Evolutionary conservation across 1,140 invertebrate genomes (phyloP).

Genomic region (Drosophila sechellia): DNA sequence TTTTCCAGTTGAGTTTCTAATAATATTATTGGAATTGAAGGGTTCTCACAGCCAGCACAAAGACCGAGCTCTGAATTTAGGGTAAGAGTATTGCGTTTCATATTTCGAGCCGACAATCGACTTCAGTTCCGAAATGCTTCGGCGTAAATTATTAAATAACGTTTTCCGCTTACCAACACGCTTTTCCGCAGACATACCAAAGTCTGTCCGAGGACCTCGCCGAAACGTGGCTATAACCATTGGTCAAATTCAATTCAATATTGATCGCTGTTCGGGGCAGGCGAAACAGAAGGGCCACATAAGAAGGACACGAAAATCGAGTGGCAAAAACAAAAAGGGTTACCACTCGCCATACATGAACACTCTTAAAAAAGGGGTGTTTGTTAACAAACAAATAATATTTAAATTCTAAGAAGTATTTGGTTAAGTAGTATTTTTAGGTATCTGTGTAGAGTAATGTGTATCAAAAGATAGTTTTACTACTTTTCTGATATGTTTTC

Average conservation of each 20-base stretch:
- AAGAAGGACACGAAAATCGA: conserved; percentile 58
- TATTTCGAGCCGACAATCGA: conserved; percentile 22
- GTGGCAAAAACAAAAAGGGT: conserved; percentile 49
- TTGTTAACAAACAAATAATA: too few species aligned
- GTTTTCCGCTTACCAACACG: conserved; percentile 55
- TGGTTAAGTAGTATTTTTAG: too few species aligned
- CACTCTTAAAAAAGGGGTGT: neutral
- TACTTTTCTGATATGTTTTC: neutral
- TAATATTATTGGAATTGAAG: conserved; percentile 60
- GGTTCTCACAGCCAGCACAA: neutral
- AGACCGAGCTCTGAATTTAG: neutral
- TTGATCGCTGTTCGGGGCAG: conserved; percentile 57
- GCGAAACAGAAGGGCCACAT: conserved; percentile 9
- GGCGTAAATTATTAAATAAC: conserved; percentile 69
- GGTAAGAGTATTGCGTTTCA: conserved; percentile 21
- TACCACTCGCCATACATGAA: conserved; percentile 28
- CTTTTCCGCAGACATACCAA: conserved; percentile 11
- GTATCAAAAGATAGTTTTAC: too few species aligned
- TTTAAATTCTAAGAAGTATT: too few species aligned
- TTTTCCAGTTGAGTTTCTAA: conserved; percentile 70
- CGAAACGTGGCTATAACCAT: conserved; percentile 37
- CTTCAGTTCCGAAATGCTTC: conserved; percentile 17
- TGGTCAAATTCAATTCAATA: conserved; percentile 75
- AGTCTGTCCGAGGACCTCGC: conserved; percentile 8
- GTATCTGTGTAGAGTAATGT: too few species aligned